Evolutionary conservation across 2,888 invertebrate species (phyloP).

Genomic region (Piscicola geometra): DNA sequence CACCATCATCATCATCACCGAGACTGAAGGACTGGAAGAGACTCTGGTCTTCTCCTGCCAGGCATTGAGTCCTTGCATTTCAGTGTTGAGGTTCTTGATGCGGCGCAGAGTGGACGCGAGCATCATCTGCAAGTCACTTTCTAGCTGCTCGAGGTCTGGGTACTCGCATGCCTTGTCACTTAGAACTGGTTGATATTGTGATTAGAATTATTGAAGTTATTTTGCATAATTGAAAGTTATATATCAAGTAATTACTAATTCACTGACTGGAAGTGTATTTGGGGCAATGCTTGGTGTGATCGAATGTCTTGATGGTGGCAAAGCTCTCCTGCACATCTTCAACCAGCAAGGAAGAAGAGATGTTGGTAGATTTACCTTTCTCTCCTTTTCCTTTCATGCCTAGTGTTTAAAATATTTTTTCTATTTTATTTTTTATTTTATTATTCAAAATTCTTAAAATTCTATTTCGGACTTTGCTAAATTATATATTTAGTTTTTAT

Average conservation of each 20-base stretch:
- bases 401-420: too few relatives aligned
- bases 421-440: not conserved
- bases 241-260: not conserved
- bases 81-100: constrained; percentile 66
- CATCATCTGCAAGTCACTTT: constrained; percentile 78
- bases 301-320: constrained; percentile 55
- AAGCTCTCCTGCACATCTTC: constrained; percentile 56
- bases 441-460: too few relatives aligned
- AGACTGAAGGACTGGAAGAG: constrained; percentile 12
- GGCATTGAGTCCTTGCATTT: constrained; percentile 48
- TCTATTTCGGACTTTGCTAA: too few relatives aligned
- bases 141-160: constrained; percentile 74
- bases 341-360: constrained; percentile 20
- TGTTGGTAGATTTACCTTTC: constrained; percentile 30
- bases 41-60: constrained; percentile 35
- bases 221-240: not conserved
- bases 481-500: too few relatives aligned
- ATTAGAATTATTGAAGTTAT: not conserved
- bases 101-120: constrained; percentile 77
- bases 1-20: too few relatives aligned
- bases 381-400: constrained; percentile 45
- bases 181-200: constrained; percentile 57
- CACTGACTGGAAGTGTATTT: constrained; percentile 46
- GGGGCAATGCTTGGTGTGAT: constrained; percentile 53
- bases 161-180: constrained; percentile 75